Evolutionary conservation across 23 tunicate species (phyloP).

Genomic region (Ascidia mentula): DNA sequence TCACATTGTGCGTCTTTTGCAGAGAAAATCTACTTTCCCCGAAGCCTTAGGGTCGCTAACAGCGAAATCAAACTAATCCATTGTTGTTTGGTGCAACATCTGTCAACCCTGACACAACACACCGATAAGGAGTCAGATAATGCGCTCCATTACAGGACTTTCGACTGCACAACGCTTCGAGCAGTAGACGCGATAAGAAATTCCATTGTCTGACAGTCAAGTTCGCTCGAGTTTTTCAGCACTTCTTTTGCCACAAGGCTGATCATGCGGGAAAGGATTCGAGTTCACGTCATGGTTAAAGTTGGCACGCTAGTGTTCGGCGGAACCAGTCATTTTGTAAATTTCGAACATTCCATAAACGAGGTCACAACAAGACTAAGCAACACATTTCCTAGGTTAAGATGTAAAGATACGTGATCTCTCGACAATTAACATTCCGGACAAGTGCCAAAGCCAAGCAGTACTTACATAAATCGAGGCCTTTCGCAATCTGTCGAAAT

Average conservation of each 20-base stretch:
- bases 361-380: not conserved
- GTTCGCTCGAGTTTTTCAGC: not conserved
- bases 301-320: not conserved
- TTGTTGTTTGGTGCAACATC: slow-evolving; percentile 3
- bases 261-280: not conserved
- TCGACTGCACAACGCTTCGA: not conserved
- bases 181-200: not conserved
- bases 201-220: slow-evolving; percentile 8
- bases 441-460: not conserved
- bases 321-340: not conserved
- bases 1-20: too few relatives aligned
- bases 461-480: not conserved
- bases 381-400: not conserved
- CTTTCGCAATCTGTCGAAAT: slow-evolving; percentile 1
- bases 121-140: slow-evolving; percentile 1
- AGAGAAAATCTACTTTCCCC: too few relatives aligned
- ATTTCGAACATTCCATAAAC: not conserved
- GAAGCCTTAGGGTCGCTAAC: not conserved
- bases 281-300: not conserved
- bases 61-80: slow-evolving; percentile 2
- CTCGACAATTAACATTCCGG: not conserved
- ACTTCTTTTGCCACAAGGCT: not conserved
- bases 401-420: not conserved
- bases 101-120: slow-evolving; percentile 9
- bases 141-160: slow-evolving; percentile 11